Conservation (phyloP, 1,140 invertebrate genomes). For the Aphidius gifuensis region DNA sequence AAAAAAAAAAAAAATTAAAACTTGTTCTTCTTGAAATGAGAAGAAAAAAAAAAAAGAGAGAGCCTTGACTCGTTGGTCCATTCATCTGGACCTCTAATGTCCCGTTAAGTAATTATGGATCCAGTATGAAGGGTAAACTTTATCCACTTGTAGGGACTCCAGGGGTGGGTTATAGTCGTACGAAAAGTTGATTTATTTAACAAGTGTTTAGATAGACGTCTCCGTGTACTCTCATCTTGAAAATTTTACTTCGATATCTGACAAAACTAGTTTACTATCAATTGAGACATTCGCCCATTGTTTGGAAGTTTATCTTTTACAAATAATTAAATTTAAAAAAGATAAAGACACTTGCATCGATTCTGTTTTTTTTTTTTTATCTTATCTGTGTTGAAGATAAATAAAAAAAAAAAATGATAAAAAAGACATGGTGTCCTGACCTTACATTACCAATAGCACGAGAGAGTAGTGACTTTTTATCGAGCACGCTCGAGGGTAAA, state of each 20-base stretch:
- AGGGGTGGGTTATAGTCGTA: background rate
- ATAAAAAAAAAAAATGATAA: background rate
- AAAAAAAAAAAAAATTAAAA: too few species aligned
- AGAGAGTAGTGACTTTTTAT: conserved; percentile 8
- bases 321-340: too few species aligned
- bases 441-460: conserved; percentile 2
- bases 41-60: too few species aligned
- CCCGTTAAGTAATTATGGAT: conserved; percentile 34
- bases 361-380: too few species aligned
- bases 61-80: conserved; percentile 2
- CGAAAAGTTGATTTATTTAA: conserved; percentile 30
- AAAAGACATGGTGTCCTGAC: conserved; percentile 4
- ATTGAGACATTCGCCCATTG: conserved; percentile 5
- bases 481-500: conserved; percentile 21
- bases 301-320: conserved; percentile 2
- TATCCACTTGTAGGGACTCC: background rate
- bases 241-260: too few species aligned
- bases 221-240: background rate
- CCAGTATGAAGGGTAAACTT: background rate
- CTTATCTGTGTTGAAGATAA: background rate
- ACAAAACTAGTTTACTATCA: background rate
- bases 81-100: conserved; percentile 28
- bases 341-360: too few species aligned
- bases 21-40: too few species aligned
- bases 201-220: conserved; percentile 10